A percentile compares a stretch with the other conserved stretches of the same genome.
Conservation (phyloP, 1,140 invertebrate genomes). For the Calosoma granatense region DNA sequence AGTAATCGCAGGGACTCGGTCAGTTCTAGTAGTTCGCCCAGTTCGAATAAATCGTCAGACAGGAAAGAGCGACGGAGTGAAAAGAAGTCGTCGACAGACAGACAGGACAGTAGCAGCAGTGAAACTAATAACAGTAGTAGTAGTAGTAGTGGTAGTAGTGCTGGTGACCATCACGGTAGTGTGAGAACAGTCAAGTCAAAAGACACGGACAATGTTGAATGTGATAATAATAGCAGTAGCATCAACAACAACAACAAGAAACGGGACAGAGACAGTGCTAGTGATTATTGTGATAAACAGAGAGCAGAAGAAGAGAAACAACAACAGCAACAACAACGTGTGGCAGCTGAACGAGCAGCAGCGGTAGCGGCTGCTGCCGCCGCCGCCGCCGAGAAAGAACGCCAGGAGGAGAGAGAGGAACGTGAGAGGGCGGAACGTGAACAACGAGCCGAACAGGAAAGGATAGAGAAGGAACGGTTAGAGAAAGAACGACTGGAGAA, state of each 20-base stretch:
- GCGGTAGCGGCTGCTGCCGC: conserved; percentile 3
- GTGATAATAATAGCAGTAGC: no score
- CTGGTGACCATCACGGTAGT: no score
- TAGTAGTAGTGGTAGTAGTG: no score
- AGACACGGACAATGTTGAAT: conserved; percentile 14
- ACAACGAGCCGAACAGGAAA: conserved; percentile 36
- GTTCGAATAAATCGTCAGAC: neutral
- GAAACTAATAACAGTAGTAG: no score
- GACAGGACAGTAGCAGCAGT: neutral
- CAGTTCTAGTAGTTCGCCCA: conserved; percentile 7
- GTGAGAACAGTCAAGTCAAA: conserved; percentile 12
- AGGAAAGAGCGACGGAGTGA: neutral
- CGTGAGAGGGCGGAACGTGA: conserved; percentile 36
- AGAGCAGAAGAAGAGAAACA: conserved; percentile 25
- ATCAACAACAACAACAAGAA: no score
- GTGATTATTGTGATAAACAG: conserved; percentile 23
- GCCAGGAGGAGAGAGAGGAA: conserved; percentile 29
- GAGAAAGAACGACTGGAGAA: conserved; percentile 34
- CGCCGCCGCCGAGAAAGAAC: conserved; percentile 20
- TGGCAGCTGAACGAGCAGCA: neutral
- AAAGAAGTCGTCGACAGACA: neutral
- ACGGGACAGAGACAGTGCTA: neutral
- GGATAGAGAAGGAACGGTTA: conserved; percentile 29
- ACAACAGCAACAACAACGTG: conserved; percentile 18
- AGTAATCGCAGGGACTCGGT: conserved; percentile 22